Base-by-base conservation (phyloP, 2,113 vertebrate species). In the Microcebus murinus region DNA sequence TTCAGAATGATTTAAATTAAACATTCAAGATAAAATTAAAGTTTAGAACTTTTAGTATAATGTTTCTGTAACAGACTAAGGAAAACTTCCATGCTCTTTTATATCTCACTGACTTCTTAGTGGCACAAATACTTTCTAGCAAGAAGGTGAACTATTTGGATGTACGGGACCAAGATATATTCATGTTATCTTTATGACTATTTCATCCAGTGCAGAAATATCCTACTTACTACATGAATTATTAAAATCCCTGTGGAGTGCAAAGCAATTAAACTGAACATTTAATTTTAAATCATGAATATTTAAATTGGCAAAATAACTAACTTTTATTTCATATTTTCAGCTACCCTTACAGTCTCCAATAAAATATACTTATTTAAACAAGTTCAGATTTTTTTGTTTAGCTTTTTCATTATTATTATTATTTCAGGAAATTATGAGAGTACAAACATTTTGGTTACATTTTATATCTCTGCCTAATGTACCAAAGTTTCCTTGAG, bases 211-310 rank as follows among this genome's bases (percentile, higher is more conserved):
- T 55, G 10, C 18, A 85, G 55, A 57, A 89, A 87, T 14, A 93
- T 36, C 67, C 14, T 63, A 57, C 83, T 17, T 23, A 83, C n/a
- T 42, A 18, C 71, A 85, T 1, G 3, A 31, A 80, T 85, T 94
- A 50, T 57, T 91, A 93, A 94, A 90, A 68, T 90, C n/a, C 7
- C 80, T 68, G 27, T 61, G 18, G 42, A 50, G 12, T 73, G 65
- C 63, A 97, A 97, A 81, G 31, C 27, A 95, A 80, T 96, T 89
- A 88, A 95, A 77, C 10, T 83, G 76, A 96, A 84, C 39, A 74
- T 95, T 94, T 95, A 79, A 94, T 91, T 96, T 89, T 80, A 73
- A 87, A 68, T 39, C 34, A 96, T 93, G 70, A 95, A 97, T 93
- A 92, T 83, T 93, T 87, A 95, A 96, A 45, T 71, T 50, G 68